Base-by-base conservation (phyloP, 2,888 invertebrate genomes). In the Hedychridium roseum region DNA sequence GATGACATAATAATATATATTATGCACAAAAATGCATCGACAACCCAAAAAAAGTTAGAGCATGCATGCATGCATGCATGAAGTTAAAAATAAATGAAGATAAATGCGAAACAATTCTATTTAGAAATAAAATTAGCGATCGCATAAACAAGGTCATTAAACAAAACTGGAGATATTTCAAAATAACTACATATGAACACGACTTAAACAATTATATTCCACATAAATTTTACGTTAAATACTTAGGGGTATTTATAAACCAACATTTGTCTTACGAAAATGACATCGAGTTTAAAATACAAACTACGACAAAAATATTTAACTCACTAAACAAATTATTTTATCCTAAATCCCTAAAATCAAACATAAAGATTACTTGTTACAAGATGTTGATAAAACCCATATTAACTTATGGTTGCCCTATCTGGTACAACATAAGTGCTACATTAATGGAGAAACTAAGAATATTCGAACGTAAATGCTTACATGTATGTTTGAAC, bases 381-480 rank as follows among this genome's bases (percentile, higher is more conserved):
- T 23, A 23, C 23, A 23, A 6, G 23, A 5, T 23, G 9, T 9
- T 23, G 5, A 23, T 23, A 23, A 23, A 9, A 23, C 23, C 23
- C 5, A 23, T 23, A 5, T 9, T 23, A 9, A 31, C 31, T 4
- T 31, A 31, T 12, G 45, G 11, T 0, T 40, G 34, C 9, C 38
- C 39, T 2, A 42, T 27, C 5, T 45, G 45, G 42, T 53, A 28
- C 35, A 46, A 50, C n/a, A 32, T 42, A 0, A 20, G 15, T 1
- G 43, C 43, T 3, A 1, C 7, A 1, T 1, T 16, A 12, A 54
- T 54, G 36, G 43, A 54, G 20, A 41, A 31, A 39, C 1, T 47
- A 2, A 31, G 48, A 34, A 18, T 3, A 1, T 39, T 54, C n/a
- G 48, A 51, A 36, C 40, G 51, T 27, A 43, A 43, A 18, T 51